phyloP scores from a whole-genome alignment of 2,113 vertebrate genomes.

The Polypterus senegalus region DNA sequence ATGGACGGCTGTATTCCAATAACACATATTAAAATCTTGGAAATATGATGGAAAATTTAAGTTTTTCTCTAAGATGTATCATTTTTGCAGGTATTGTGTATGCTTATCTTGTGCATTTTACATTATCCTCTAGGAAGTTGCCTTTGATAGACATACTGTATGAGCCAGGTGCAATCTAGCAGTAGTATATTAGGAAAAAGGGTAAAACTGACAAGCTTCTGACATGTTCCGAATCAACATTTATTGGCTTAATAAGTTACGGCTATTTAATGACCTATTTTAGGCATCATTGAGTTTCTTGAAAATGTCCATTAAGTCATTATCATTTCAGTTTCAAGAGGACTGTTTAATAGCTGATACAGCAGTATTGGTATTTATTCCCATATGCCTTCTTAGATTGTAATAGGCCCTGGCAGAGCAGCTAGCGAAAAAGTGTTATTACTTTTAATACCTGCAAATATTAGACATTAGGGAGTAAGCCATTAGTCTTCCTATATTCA shows the following conservation, averaged over 20 bases:
- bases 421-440: slow-evolving; percentile 6
- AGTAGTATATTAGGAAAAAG: background rate
- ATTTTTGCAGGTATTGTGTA: too few relatives aligned
- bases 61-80: too few relatives aligned
- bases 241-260: slow-evolving; percentile 18
- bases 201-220: background rate
- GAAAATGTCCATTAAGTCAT: slow-evolving; percentile 14
- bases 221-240: slow-evolving; percentile 19
- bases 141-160: too few relatives aligned
- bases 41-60: too few relatives aligned
- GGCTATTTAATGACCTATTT: slow-evolving; percentile 15
- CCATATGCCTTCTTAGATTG: slow-evolving; percentile 4
- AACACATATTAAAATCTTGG: too few relatives aligned
- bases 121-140: too few relatives aligned
- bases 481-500: background rate
- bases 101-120: too few relatives aligned
- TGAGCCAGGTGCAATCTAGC: background rate
- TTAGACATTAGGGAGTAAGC: slow-evolving; percentile 8
- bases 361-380: slow-evolving; percentile 12
- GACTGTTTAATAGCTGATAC: slow-evolving; percentile 11
- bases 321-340: background rate
- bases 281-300: slow-evolving; percentile 14
- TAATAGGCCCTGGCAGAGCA: background rate
- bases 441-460: slow-evolving; percentile 12
- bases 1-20: too few relatives aligned